Evolutionary conservation across 2,888 invertebrate genomes (phyloP).

Genomic region (Macaria liturata): DNA sequence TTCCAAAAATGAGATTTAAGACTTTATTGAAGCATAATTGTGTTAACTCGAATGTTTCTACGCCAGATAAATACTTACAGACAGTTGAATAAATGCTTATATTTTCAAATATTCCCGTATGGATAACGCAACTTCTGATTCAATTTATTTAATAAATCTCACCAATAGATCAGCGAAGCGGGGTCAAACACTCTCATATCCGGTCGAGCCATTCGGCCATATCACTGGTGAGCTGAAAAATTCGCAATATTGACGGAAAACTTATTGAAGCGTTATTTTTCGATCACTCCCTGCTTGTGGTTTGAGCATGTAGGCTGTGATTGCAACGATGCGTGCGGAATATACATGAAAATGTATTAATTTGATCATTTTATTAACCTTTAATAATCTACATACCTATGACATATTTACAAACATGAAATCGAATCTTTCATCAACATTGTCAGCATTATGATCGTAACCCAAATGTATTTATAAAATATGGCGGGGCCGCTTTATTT

Average conservation of each 20-base stretch:
- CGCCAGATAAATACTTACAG: neutral
- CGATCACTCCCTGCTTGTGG: neutral
- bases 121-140: neutral
- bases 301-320: no score
- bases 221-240: slow-evolving; percentile 3
- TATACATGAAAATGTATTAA: no score
- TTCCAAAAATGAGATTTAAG: no score
- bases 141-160: neutral
- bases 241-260: slow-evolving; percentile 1
- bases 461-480: no score
- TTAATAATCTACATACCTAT: no score
- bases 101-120: neutral
- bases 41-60: neutral
- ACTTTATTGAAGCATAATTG: no score
- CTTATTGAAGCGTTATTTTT: neutral
- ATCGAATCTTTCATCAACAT: no score
- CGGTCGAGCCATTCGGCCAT: neutral
- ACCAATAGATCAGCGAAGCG: neutral
- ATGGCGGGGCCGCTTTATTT: no score
- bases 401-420: no score
- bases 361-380: no score
- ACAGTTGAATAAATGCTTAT: neutral
- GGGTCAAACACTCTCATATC: neutral
- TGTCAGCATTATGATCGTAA: no score
- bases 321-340: no score